Percentiles rank a stretch among this genome's conserved stretches.
These are phyloP conservation scores for Lapara coniferarum DNA, from an alignment of 2,888 invertebrate genomes.

Conservation along the genomic window DNA sequence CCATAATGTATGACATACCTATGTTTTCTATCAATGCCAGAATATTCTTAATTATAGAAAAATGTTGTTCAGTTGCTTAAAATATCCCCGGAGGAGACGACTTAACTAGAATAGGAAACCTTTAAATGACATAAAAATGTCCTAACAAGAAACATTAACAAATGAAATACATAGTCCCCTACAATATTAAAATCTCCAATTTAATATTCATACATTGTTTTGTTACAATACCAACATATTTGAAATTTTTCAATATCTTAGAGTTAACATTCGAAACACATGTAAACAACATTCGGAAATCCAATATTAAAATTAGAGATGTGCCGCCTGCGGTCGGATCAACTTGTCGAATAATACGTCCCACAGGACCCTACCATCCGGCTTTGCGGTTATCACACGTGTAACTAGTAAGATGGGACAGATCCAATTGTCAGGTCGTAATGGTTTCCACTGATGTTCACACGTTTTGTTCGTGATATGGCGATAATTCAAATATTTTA, in stretches of 20 bases:
- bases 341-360: slow-evolving; percentile 17
- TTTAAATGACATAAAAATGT: too few relatives aligned
- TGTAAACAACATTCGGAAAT: neutral
- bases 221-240: neutral
- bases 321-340: slow-evolving; percentile 7
- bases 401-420: slow-evolving; percentile 6
- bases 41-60: too few relatives aligned
- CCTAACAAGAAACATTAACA: too few relatives aligned
- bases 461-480: neutral
- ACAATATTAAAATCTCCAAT: too few relatives aligned
- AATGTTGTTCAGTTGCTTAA: too few relatives aligned
- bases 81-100: too few relatives aligned
- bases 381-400: slow-evolving; percentile 15
- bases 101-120: too few relatives aligned
- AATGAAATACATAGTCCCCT: too few relatives aligned
- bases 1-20: too few relatives aligned
- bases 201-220: neutral
- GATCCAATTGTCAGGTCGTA: slow-evolving; percentile 15
- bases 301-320: slow-evolving; percentile 17
- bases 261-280: neutral
- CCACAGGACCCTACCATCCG: slow-evolving; percentile 6
- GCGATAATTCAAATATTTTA: too few relatives aligned
- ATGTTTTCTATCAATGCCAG: too few relatives aligned
- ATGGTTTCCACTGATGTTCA: neutral
- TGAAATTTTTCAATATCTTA: neutral